phyloP scores from a whole-genome alignment of 2,888 invertebrate genomes.

The Pyralis farinalis region DNA sequence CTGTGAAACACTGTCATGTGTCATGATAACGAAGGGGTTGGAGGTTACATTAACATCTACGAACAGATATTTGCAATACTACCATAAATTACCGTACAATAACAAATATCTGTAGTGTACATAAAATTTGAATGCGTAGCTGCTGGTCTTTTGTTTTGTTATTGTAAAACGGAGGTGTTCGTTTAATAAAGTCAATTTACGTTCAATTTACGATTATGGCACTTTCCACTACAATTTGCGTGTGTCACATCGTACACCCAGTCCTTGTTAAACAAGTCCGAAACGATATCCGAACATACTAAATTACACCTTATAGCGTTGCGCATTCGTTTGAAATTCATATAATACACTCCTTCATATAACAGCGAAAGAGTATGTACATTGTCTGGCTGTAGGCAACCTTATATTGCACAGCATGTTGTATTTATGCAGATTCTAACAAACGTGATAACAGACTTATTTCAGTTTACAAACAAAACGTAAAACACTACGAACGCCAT shows the following conservation, averaged over 20 bases:
- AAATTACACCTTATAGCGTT: slow-evolving; percentile 5
- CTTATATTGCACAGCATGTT: slow-evolving; percentile 44
- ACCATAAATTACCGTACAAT: too few relatives aligned
- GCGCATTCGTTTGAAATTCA: not conserved
- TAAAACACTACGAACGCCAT: too few relatives aligned
- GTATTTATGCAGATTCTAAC: slow-evolving; percentile 41
- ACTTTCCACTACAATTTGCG: slow-evolving; percentile 47
- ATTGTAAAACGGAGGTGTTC: slow-evolving; percentile 26
- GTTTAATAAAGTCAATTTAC: slow-evolving; percentile 49
- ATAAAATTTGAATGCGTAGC: too few relatives aligned
- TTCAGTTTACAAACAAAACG: slow-evolving; percentile 21
- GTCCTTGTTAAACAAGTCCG: slow-evolving; percentile 28
- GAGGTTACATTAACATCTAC: too few relatives aligned
- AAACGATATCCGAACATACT: not conserved
- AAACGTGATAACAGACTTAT: slow-evolving; percentile 35
- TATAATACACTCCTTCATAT: not conserved
- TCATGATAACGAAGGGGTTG: too few relatives aligned
- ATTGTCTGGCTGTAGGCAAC: slow-evolving; percentile 26
- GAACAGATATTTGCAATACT: too few relatives aligned
- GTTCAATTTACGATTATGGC: slow-evolving; percentile 43
- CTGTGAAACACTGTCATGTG: too few relatives aligned
- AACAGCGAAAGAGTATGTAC: not conserved
- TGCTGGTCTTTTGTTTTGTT: slow-evolving; percentile 25
- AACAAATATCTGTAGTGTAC: too few relatives aligned
- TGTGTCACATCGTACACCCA: slow-evolving; percentile 37